Evolutionary conservation across 2,888 invertebrate genomes (phyloP), one percentile per base, ranked within the genome.

Genomic region (Bedellia somnulentella): DNA sequence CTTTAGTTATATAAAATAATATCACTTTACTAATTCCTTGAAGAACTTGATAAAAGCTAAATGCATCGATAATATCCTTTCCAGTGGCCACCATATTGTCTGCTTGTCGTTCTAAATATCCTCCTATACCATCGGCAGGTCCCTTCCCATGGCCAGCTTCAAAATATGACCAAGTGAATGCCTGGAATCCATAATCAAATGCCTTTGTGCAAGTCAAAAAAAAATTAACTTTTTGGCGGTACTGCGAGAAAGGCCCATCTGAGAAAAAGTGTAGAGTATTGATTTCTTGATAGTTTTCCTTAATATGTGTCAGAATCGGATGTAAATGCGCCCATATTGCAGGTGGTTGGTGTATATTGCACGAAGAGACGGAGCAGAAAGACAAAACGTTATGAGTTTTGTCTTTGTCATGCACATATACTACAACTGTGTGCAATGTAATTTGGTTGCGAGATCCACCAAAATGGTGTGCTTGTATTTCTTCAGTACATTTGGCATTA

Each of bases 321-420:
- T 24, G 11, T 14, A 33, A 27, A 30, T 33, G 33, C 5, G 33
- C 33, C 33, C 33, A 33, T 11, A 33, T 33, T 5, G 33, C 25
- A 15, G 10, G 14, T 10, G 32, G 32, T 5, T 15, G 5, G 14
- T 32, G 32, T 6, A 14, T 17, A 8, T 22, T 28, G 12, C n/a
- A 15, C 3, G 5, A 6, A 17, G 30, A 30, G 6, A 30, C 4
- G 12, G 24, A 16, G 16, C 30, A 30, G 18, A 14, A 30, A 8
- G 24, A 30, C 18, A 16, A 11, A 10, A 18, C n/a, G 9, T 21
- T 30, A 12, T 24, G n/a, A 24, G n/a, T 16, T 12, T 12, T 10
- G 18, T 25, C 31, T 15, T 37, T 33, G 22, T 29, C 15, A 32
- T 37, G 35, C 4, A 14, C 13, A 13, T 30, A 30, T 5, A 30